Percentiles rank a stretch among this genome's conserved stretches.
These are phyloP conservation scores for Pachyseris speciosa DNA, from an alignment of 64 coral and sea anemone genomes.

Conservation along the genomic window DNA sequence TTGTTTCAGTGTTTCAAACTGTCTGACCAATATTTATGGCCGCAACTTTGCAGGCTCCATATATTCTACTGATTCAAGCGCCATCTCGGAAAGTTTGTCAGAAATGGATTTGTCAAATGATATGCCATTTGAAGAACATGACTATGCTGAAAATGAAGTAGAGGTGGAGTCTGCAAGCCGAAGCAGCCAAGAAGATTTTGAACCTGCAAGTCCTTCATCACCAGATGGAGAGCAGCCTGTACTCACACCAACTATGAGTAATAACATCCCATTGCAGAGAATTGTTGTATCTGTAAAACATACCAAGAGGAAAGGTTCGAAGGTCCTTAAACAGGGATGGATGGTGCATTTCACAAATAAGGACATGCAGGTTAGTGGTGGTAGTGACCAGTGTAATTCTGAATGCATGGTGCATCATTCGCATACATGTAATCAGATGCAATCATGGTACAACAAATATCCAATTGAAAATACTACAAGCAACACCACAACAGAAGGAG, in stretches of 20 bases:
- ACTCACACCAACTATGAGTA: conserved; percentile 87
- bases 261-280: conserved; percentile 93
- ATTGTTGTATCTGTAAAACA: conserved; percentile 99
- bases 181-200: conserved; percentile 56
- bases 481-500: too few species aligned
- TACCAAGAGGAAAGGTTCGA: conserved; percentile 96
- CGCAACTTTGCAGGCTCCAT: conserved; percentile 53
- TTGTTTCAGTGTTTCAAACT: not conserved
- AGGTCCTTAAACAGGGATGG: conserved; percentile 98
- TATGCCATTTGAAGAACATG: conserved; percentile 76
- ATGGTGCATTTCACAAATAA: conserved; percentile 98
- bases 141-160: conserved; percentile 65
- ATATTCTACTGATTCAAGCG: conserved; percentile 70
- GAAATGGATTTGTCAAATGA: conserved; percentile 92
- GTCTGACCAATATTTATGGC: not conserved
- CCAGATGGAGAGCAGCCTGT: conserved; percentile 73
- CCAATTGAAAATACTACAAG: too few species aligned
- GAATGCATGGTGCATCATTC: too few species aligned
- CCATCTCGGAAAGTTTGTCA: conserved; percentile 86
- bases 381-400: too few species aligned
- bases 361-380: conserved; percentile 78
- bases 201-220: conserved; percentile 77
- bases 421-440: too few species aligned
- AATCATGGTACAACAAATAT: too few species aligned
- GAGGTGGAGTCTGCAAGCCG: conserved; percentile 51